These are phyloP conservation scores for Leptopilina myrica DNA, from an alignment of 2,888 invertebrate genomes.

Conservation along the genomic window DNA sequence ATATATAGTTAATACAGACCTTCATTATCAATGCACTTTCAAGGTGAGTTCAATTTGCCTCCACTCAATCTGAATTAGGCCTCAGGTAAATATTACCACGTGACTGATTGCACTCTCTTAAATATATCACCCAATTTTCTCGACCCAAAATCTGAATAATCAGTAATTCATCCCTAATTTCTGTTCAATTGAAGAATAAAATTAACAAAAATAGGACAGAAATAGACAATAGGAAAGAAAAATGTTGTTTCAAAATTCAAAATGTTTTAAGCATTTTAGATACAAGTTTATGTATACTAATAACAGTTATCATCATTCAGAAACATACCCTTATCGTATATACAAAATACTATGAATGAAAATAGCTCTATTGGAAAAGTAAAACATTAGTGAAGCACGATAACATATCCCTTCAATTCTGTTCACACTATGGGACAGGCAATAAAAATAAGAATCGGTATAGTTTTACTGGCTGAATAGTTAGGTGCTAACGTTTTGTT, in stretches of 20 bases:
- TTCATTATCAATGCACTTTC: conserved; percentile 33
- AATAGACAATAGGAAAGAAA: too few species aligned
- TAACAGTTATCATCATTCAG: too few species aligned
- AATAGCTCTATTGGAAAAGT: neutral
- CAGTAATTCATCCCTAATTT: too few species aligned
- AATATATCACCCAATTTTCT: neutral
- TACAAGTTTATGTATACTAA: too few species aligned
- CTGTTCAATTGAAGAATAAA: too few species aligned
- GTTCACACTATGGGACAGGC: conserved; percentile 15
- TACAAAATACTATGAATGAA: neutral
- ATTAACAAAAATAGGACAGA: too few species aligned
- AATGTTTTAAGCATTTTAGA: too few species aligned
- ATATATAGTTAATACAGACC: neutral
- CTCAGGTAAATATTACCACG: neutral
- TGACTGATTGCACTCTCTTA: neutral
- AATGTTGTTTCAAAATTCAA: too few species aligned
- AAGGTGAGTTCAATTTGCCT: conserved; percentile 26
- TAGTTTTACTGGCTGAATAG: conserved; percentile 35
- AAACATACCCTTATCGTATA: neutral
- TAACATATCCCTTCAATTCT: conserved; percentile 3
- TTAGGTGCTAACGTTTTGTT: conserved; percentile 28
- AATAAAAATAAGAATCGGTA: conserved; percentile 31
- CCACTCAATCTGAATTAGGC: neutral
- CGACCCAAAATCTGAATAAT: too few species aligned
- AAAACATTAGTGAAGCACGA: conserved; percentile 8